Evolutionary conservation across 2,113 vertebrate species (phyloP), one percentile per base, ranked within the genome.

Genomic region (Eclectus roratus): DNA sequence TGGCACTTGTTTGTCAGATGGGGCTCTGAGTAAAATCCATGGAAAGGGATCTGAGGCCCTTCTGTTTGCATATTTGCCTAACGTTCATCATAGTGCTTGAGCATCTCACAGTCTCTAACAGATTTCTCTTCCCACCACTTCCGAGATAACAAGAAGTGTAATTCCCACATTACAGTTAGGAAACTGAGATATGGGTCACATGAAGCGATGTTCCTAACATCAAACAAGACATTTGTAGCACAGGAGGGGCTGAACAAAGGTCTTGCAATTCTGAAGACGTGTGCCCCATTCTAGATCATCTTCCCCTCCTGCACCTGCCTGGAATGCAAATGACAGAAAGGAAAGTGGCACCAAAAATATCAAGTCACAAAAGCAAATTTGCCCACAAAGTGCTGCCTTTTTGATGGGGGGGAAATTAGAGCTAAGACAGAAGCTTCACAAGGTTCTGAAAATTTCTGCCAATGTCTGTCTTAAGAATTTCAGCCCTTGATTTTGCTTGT

Each of bases 41-140:
- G 7, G 71, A 25, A 41, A 81, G 64, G 50, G 37, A 83, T 72
- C 35, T 44, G 64, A 47, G 60, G 80, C 73, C 60, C 52, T 78
- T 46, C 76, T 79, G 60, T 79, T 74, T 81, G 76, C 69, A 21
- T 79, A 68, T 78, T 71, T 89, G 39, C 74, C 73, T 72, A 68
- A 70, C 0, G 0, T 79, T 89, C 77, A 15, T 37, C 90, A 33
- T 10, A 88, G 86, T 0, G 0, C 49, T 52, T 77, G 66, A 91
- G 76, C 82, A 93, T 82, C 91, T 93, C 76, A 25, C 43, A 72
- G 84, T 29, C 82, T 84, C 69, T 44, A 91, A 71, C 80, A 93
- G 91, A 74, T 96, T 91, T 74, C 23, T 81, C 88, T 94, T 92
- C 85, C 80, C 77, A 96, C 82, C 52, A 68, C 90, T 93, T 93